phyloP scores from a whole-genome alignment of 2,888 invertebrate genomes.

The Podotricha telesiphe region DNA sequence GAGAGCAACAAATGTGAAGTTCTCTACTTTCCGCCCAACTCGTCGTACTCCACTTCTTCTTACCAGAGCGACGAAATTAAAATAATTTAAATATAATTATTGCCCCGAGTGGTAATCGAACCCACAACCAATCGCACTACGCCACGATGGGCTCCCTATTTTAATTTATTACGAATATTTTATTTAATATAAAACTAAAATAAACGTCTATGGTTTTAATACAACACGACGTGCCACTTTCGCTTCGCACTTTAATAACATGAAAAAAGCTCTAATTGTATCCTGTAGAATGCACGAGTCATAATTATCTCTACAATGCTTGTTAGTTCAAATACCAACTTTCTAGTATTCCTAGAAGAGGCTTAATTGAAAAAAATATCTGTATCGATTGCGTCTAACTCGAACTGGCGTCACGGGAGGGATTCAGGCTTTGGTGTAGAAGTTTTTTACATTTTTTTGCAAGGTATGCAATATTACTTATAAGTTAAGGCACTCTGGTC shows the following conservation, averaged over 20 bases:
- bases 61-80: too few relatives aligned
- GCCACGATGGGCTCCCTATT: too few relatives aligned
- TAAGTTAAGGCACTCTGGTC: too few relatives aligned
- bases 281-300: slow-evolving; percentile 37
- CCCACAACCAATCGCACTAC: too few relatives aligned
- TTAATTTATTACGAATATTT: not conserved
- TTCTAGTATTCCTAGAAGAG: slow-evolving; percentile 42
- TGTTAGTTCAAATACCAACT: slow-evolving; percentile 39
- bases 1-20: too few relatives aligned
- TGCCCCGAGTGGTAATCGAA: too few relatives aligned
- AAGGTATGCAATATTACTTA: too few relatives aligned
- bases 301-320: slow-evolving; percentile 42
- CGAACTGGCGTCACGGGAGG: slow-evolving; percentile 39
- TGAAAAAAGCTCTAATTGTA: slow-evolving; percentile 30
- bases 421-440: slow-evolving; percentile 27
- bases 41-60: too few relatives aligned
- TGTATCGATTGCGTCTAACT: slow-evolving; percentile 45
- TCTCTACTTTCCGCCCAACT: too few relatives aligned
- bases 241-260: slow-evolving; percentile 28
- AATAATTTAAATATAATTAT: too few relatives aligned
- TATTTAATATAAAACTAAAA: too few relatives aligned
- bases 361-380: slow-evolving; percentile 45
- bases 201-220: not conserved
- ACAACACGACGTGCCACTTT: slow-evolving; percentile 25
- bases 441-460: slow-evolving; percentile 21